Evolutionary conservation across 2,888 invertebrate species (phyloP).

Genomic region (Criorhina ranunculi): DNA sequence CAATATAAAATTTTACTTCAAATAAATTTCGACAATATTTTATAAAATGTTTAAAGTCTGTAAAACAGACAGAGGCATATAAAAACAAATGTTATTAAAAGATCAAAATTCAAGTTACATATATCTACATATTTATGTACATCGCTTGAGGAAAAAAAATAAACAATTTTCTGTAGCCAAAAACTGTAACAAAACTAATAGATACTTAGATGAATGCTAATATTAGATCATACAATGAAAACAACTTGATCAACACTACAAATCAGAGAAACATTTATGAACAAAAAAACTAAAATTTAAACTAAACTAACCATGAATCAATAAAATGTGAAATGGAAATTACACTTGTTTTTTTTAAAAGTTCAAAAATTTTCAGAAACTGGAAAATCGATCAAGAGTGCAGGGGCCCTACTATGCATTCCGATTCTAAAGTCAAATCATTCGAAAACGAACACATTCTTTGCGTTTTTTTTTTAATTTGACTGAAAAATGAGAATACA

Average conservation of each 20-base stretch:
- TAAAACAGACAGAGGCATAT: slow-evolving; percentile 40
- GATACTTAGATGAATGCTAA: slow-evolving; percentile 53
- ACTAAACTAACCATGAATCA: slow-evolving; percentile 63
- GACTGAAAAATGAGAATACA: no score
- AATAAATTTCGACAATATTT: slow-evolving; percentile 51
- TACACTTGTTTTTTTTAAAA: not conserved
- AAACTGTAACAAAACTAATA: slow-evolving; percentile 62
- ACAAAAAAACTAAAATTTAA: slow-evolving; percentile 54
- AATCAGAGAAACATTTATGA: slow-evolving; percentile 42
- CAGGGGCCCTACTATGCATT: no score
- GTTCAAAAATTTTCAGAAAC: not conserved
- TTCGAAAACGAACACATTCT: no score
- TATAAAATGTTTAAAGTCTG: slow-evolving; percentile 62
- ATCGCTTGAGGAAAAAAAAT: slow-evolving; percentile 32
- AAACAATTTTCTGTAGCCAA: slow-evolving; percentile 60
- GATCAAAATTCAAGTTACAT: slow-evolving; percentile 42
- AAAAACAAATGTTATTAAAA: slow-evolving; percentile 25
- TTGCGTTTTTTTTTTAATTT: no score
- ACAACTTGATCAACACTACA: slow-evolving; percentile 34
- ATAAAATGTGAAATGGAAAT: slow-evolving; percentile 57
- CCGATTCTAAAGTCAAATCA: no score
- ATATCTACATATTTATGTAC: no score
- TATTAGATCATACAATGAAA: slow-evolving; percentile 25
- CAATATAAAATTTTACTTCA: slow-evolving; percentile 46
- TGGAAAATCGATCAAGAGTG: no score